phyloP scores from a whole-genome alignment of 2,888 invertebrate species.

The Tinea pellionella region DNA sequence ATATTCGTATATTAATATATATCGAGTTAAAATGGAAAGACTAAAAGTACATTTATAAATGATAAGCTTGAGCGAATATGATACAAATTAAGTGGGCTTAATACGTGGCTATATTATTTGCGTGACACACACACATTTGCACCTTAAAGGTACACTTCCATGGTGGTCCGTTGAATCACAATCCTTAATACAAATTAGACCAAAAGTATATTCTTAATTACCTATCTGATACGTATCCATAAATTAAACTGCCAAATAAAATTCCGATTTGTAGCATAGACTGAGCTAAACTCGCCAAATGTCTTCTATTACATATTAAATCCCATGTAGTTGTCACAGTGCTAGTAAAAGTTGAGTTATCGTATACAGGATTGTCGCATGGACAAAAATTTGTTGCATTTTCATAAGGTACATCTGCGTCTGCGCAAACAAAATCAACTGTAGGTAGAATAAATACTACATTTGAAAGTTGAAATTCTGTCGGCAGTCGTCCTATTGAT shows the following conservation, averaged over 20 bases:
- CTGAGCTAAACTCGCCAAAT: conserved; percentile 66
- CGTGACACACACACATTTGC: too few species aligned
- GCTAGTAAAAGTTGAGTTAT: conserved; percentile 57
- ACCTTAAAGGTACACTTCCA: too few species aligned
- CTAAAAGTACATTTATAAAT: neutral
- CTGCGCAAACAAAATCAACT: conserved; percentile 56
- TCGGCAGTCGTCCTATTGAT: conserved; percentile 62
- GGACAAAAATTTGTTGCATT: conserved; percentile 52
- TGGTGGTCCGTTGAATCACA: too few species aligned
- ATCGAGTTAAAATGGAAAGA: neutral
- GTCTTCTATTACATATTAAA: conserved; percentile 67
- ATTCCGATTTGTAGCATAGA: conserved; percentile 68
- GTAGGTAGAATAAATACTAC: conserved; percentile 69
- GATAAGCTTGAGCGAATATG: too few species aligned
- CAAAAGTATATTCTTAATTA: too few species aligned
- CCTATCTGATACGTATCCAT: conserved; percentile 65
- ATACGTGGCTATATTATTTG: too few species aligned
- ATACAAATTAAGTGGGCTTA: too few species aligned
- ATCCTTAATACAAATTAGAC: too few species aligned
- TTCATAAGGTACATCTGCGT: conserved; percentile 26
- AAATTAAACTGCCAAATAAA: conserved; percentile 63
- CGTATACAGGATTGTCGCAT: conserved; percentile 60
- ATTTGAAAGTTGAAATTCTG: conserved; percentile 67
- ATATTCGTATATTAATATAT: too few species aligned
- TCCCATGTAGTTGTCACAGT: conserved; percentile 73